phyloP scores from a whole-genome alignment of 1,140 invertebrate species.

The Laupala kohalensis region DNA sequence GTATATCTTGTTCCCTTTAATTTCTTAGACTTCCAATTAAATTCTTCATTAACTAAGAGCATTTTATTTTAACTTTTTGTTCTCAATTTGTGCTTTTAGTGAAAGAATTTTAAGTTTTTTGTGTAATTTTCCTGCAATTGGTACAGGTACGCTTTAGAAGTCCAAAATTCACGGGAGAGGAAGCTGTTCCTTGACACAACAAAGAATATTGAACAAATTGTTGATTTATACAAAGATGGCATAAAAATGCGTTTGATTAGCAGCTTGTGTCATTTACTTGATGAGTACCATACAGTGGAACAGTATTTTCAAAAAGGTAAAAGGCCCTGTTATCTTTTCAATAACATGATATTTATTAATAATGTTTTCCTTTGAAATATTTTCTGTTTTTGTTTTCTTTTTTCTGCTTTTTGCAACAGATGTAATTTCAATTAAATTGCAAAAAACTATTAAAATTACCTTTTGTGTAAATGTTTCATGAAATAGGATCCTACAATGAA shows the following conservation, averaged over 20 bases:
- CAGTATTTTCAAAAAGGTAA: conserved; percentile 87
- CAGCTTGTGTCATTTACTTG: conserved; percentile 85
- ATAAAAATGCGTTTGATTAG: conserved; percentile 93
- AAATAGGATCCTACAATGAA: conserved; percentile 86
- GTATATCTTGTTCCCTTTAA: background rate
- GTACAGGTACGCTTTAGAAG: too few species aligned
- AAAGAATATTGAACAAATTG: conserved; percentile 85
- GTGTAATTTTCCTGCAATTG: too few species aligned
- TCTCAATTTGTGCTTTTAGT: too few species aligned
- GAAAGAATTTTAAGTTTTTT: too few species aligned
- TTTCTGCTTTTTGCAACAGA: too few species aligned
- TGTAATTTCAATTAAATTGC: background rate
- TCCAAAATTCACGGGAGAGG: conserved; percentile 80
- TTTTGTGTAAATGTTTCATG: background rate
- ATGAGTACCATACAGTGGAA: conserved; percentile 89
- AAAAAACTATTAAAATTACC: too few species aligned
- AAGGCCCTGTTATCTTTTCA: too few species aligned
- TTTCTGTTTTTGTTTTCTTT: too few species aligned
- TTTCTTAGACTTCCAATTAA: background rate
- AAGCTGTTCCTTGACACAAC: conserved; percentile 95
- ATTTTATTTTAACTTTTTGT: too few species aligned
- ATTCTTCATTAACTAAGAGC: background rate
- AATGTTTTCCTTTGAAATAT: too few species aligned
- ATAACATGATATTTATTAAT: too few species aligned
- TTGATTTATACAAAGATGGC: conserved; percentile 89